Percentiles rank a stretch among this genome's conserved stretches.
Evolutionary conservation across 2,113 vertebrate genomes (phyloP).

Genomic region (Rhea pennata): DNA sequence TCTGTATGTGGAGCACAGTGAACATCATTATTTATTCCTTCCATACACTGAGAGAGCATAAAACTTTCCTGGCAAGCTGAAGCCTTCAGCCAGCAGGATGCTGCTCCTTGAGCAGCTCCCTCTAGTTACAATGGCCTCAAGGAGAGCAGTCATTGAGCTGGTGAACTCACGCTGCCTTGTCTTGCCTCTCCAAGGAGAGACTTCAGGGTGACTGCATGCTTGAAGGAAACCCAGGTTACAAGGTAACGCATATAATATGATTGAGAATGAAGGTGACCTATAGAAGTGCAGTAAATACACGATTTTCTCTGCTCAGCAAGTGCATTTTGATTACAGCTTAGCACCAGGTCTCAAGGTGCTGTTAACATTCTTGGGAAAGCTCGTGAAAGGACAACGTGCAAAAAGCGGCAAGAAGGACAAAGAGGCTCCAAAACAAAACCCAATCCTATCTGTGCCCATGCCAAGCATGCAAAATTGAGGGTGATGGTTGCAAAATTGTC

Average conservation of each 20-base stretch:
- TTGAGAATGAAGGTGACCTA: conserved; percentile 43
- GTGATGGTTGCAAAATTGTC: not conserved
- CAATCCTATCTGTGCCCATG: not conserved
- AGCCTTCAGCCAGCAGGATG: not conserved
- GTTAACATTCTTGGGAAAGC: not conserved
- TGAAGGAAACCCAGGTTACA: conserved; percentile 21
- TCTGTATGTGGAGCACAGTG: not conserved
- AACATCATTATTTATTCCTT: not conserved
- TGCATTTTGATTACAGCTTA: conserved; percentile 46
- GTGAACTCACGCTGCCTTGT: not conserved
- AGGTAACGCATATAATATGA: not conserved
- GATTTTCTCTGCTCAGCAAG: conserved; percentile 47
- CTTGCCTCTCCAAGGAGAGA: not conserved
- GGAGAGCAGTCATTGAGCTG: not conserved
- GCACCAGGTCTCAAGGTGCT: not conserved
- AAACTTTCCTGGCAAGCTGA: not conserved
- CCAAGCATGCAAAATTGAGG: not conserved
- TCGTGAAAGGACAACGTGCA: not conserved
- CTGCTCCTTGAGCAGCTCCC: not conserved
- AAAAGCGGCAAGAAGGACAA: not conserved
- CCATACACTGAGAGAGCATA: fast-evolving
- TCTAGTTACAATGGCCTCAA: not conserved
- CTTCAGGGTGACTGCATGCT: not conserved
- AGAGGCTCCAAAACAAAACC: not conserved
- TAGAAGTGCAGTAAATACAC: not conserved